Evolutionary conservation across 1,140 invertebrate genomes (phyloP), one percentile per base, ranked within the genome.

Genomic region (Epicauta chinensis): DNA sequence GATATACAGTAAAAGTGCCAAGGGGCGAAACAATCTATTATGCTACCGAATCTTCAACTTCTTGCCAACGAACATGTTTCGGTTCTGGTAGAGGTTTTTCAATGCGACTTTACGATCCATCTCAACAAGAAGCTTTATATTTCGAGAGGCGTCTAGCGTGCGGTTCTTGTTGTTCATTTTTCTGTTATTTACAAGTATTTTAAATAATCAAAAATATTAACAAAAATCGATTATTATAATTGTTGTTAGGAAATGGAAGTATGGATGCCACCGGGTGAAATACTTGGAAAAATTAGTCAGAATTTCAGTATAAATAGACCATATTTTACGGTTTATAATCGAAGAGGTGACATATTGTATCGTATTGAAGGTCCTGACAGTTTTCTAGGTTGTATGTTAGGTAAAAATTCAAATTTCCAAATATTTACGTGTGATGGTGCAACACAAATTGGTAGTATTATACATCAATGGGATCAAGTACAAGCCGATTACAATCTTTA

Each of bases 61-160:
- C 69, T 1, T 72, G 72, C 0, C 73, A 80, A 60, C 69, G 81
- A 41, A 70, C 76, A 38, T 60, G 81, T 11, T 83, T 80, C 66
- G 81, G 81, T 3, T 71, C 76, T 0, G 73, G 73, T 0, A 61
- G 82, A 15, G 71, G 74, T 0, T 83, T 82, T 59, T 64, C 67
- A 29, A 77, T 84, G 76, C 75, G 76, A 47, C 55, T 84, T 2
- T 75, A 80, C 45, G 82, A 84, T 60, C 80, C 74, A 64, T 80
- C 78, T 1, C 70, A 80, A 48, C 82, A 83, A 61, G 80, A 82
- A 59, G 81, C 80, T 1, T 56, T 83, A 52, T 63, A 75, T n/a
- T 71, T 83, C 17, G 66, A 73, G 42, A 70, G 80, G 34, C 68
- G 77, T 31, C 65, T 82, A 2, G 80, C 80, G 2, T 61, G 73